Conservation (phyloP, 1,140 invertebrate genomes). For the Drosophila pseudoananassae region DNA sequence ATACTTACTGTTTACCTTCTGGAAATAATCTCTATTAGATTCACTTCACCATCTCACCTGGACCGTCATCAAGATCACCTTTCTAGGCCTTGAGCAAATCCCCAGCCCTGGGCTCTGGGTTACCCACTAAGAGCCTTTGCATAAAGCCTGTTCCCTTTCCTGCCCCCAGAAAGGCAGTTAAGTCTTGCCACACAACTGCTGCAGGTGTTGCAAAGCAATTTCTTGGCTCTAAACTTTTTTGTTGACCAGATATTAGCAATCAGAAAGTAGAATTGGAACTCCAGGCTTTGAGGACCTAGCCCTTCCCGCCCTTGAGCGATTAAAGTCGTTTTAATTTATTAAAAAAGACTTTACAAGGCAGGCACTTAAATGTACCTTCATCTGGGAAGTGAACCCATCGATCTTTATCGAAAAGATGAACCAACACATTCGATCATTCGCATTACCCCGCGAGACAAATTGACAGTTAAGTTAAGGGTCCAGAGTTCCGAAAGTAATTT, state of each 20-base stretch:
- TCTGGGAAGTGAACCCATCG: background rate
- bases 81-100: constrained; percentile 18
- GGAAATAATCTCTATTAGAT: background rate
- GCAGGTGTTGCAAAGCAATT: constrained; percentile 50
- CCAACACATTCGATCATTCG: background rate
- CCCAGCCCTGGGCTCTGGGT: constrained; percentile 54
- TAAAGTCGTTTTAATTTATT: background rate
- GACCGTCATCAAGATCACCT: constrained; percentile 10
- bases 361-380: too few species aligned
- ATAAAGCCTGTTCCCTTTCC: constrained; percentile 29
- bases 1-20: background rate
- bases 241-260: constrained; percentile 19
- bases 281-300: background rate
- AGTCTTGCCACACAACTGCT: constrained; percentile 8
- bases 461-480: constrained; percentile 31
- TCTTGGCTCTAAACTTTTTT: constrained; percentile 29
- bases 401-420: constrained; percentile 7
- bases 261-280: constrained; percentile 30
- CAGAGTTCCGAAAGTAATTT: constrained; percentile 26
- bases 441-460: constrained; percentile 42
- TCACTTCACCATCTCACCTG: constrained; percentile 9
- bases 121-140: constrained; percentile 33
- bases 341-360: background rate
- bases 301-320: background rate
- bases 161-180: constrained; percentile 43